phyloP scores from a whole-genome alignment of 2,113 vertebrate genomes.

The Etheostoma cragini region DNA sequence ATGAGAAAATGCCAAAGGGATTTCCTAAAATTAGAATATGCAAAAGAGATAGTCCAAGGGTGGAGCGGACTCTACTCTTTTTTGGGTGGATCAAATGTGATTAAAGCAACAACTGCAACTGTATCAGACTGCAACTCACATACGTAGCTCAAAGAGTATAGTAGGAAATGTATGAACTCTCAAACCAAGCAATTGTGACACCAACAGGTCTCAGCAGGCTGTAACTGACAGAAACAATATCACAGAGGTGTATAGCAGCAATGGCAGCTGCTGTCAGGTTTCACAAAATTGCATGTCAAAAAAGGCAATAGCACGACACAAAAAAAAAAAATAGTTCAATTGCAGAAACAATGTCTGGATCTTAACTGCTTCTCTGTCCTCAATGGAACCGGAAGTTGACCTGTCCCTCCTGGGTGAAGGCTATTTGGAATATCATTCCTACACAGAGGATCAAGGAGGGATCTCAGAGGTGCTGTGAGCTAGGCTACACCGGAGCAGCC shows the following conservation, averaged over 20 bases:
- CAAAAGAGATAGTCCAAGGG: constrained; percentile 27
- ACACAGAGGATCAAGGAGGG: no score
- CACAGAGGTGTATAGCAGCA: background rate
- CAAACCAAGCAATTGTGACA: background rate
- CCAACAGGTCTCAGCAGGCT: background rate
- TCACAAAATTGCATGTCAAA: no score
- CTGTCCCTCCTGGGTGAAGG: no score
- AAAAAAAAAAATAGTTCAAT: no score
- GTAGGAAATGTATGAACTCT: background rate
- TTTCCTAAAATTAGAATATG: constrained; percentile 57
- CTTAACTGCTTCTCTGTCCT: no score
- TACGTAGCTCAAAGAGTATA: background rate
- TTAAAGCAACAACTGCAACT: constrained; percentile 46
- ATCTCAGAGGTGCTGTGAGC: no score
- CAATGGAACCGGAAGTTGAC: no score
- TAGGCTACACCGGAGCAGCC: no score
- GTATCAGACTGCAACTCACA: constrained; percentile 24
- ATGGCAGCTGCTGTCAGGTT: background rate
- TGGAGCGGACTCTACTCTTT: constrained; percentile 20
- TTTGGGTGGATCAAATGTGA: constrained; percentile 43
- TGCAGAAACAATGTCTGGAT: no score
- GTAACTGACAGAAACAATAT: background rate
- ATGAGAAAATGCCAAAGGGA: constrained; percentile 39
- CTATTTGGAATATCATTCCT: no score
- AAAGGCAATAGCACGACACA: no score